Evolutionary conservation across 2,888 invertebrate genomes (phyloP), one percentile per base, ranked within the genome.

Genomic region (Willowsia nigromaculata): DNA sequence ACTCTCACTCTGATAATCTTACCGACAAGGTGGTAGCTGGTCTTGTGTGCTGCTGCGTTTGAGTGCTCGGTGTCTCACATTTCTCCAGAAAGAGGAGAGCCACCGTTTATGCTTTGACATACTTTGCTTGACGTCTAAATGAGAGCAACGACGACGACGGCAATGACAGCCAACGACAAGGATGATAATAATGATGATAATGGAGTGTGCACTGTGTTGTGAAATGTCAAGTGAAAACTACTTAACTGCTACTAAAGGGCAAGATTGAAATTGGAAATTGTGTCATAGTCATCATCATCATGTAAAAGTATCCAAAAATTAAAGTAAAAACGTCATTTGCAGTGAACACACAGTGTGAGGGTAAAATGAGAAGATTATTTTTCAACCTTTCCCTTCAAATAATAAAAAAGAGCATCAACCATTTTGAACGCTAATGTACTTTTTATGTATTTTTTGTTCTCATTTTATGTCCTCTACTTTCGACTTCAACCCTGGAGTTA

Each of bases 191-290:
- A 76, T 50, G 30, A 50, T 27, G 11, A 27, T 50, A 71, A 71
- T 71, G 40, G 33, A 25, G 27, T 68, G n/a, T n/a, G 62, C 27
- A 76, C n/a, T 74, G 9, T 47, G 15, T 22, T 50, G 50, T 47
- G 50, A n/a, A 50, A 50, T 76, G 50, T 43, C 71, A 71, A 37
- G 27, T 0, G n/a, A 27, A 65, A 74, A 50, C 27, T 18, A 30
- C 25, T 71, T 71, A 71, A 30, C 76, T n/a, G n/a, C n/a, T 50
- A 18, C 18, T 1, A 76, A 76, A 50, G 76, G 30, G 30, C 47
- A 76, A 76, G 47, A 76, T 50, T 76, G 30, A 76, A 50, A 25
- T 30, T 76, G 50, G 53, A 50, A 76, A 71, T 71, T 40, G 71
- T 40, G 71, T 62, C 62, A 30, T 62, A 71, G 22, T 18, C 13